A percentile compares a stretch with the other conserved stretches of the same genome.
Evolutionary conservation across 2,113 vertebrate species (phyloP).

Genomic region (Amphilophus citrinellus): DNA sequence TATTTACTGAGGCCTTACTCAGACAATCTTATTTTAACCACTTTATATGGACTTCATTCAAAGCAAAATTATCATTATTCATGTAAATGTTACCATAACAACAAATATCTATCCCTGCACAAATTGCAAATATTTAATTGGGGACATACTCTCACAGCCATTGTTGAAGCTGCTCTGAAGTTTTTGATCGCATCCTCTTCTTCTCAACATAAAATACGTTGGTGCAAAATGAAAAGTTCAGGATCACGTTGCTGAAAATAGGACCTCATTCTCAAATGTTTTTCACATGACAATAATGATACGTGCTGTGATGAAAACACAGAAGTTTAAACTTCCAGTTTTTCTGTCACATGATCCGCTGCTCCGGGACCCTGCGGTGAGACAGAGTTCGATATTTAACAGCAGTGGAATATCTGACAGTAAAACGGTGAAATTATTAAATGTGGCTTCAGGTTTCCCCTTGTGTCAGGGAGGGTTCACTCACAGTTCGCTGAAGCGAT

Average conservation of each 20-base stretch:
- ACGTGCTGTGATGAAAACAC: fast-evolving
- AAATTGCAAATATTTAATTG: not conserved
- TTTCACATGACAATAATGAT: not conserved
- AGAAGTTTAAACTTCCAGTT: not conserved
- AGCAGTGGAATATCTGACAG: too few relatives aligned
- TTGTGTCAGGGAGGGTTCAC: not conserved
- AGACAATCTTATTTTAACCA: not conserved
- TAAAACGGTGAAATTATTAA: too few relatives aligned
- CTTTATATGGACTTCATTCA: not conserved
- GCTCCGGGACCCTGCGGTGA: too few relatives aligned
- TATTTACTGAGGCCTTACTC: too few relatives aligned
- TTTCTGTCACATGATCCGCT: not conserved
- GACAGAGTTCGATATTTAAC: too few relatives aligned
- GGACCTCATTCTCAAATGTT: not conserved
- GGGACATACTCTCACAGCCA: not conserved
- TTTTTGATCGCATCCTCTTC: not conserved
- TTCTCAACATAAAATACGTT: not conserved
- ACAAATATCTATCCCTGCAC: not conserved
- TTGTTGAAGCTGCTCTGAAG: not conserved
- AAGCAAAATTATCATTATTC: not conserved
- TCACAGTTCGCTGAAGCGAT: not conserved
- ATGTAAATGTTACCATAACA: not conserved
- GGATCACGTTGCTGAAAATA: too few relatives aligned
- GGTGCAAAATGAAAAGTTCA: not conserved
- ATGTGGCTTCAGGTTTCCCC: fast-evolving